Conservation (phyloP, 1,140 invertebrate species). For the Microplitis mediator region DNA sequence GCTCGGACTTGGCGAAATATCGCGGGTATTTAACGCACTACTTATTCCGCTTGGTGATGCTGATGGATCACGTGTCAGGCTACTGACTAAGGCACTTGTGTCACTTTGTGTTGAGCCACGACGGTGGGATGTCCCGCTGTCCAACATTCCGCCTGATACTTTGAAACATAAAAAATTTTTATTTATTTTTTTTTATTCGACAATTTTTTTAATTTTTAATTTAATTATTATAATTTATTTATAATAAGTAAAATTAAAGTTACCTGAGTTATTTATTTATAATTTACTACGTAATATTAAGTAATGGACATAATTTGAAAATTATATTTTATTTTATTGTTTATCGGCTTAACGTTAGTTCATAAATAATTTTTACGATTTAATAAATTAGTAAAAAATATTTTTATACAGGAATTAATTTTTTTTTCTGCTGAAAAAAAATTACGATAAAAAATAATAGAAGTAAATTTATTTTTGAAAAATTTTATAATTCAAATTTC, state of each 20-base stretch:
- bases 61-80: conserved; percentile 67
- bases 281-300: no score
- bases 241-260: no score
- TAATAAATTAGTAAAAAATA: no score
- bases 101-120: conserved; percentile 70
- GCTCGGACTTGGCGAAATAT: conserved; percentile 68
- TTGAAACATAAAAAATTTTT: conserved; percentile 30
- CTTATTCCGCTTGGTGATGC: conserved; percentile 63
- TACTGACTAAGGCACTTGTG: conserved; percentile 70
- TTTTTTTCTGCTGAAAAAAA: no score
- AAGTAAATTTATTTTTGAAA: no score
- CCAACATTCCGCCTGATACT: conserved; percentile 59
- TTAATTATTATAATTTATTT: no score
- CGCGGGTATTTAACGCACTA: conserved; percentile 63
- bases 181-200: not conserved
- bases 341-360: not conserved
- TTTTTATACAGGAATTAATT: no score
- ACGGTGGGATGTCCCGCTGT: conserved; percentile 58
- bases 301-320: no score
- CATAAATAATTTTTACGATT: not conserved
- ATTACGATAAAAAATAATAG: no score
- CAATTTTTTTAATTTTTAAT: not conserved
- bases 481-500: no score
- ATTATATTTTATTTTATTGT: not conserved
- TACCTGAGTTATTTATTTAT: no score